These are phyloP conservation scores for Megaceryle alcyon DNA, from an alignment of 2,797 vertebrate species.

Conservation along the genomic window DNA sequence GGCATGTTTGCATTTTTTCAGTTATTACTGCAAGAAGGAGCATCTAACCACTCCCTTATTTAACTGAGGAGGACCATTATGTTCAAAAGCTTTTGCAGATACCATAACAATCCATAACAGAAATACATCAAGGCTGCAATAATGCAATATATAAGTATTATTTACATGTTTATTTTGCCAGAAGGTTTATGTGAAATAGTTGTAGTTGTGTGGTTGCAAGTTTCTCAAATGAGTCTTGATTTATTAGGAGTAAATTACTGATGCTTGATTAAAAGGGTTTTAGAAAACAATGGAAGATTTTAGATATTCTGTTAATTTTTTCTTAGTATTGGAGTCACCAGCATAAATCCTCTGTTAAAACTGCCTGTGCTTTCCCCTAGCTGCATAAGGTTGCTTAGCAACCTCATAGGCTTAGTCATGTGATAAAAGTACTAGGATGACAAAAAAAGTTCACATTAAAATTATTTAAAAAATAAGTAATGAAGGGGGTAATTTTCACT, in stretches of 20 bases:
- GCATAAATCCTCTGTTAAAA: constrained; percentile 61
- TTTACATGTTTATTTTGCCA: neutral
- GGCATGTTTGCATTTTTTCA: neutral
- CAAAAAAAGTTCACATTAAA: constrained; percentile 54
- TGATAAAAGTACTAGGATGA: constrained; percentile 61
- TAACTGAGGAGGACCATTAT: accelerated
- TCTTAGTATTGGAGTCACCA: constrained; percentile 28
- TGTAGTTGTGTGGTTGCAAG: neutral
- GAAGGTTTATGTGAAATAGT: neutral
- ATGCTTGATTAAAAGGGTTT: neutral
- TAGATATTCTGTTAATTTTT: constrained; percentile 33
- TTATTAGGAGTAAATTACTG: neutral
- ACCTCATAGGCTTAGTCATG: constrained; percentile 62
- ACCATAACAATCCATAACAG: neutral
- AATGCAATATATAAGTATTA: accelerated
- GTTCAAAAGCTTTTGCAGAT: neutral
- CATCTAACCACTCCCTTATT: neutral
- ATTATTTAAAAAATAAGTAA: neutral
- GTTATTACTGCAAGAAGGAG: neutral
- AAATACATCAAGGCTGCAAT: neutral
- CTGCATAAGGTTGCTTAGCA: constrained; percentile 72
- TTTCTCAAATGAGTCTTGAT: neutral
- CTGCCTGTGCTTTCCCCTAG: constrained; percentile 31
- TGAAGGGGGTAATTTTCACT: neutral
- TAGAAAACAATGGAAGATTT: neutral